A percentile compares a stretch with the other conserved stretches of the same genome.
Conservation (phyloP, 2,888 invertebrate genomes). For the Diarsia mendica region DNA sequence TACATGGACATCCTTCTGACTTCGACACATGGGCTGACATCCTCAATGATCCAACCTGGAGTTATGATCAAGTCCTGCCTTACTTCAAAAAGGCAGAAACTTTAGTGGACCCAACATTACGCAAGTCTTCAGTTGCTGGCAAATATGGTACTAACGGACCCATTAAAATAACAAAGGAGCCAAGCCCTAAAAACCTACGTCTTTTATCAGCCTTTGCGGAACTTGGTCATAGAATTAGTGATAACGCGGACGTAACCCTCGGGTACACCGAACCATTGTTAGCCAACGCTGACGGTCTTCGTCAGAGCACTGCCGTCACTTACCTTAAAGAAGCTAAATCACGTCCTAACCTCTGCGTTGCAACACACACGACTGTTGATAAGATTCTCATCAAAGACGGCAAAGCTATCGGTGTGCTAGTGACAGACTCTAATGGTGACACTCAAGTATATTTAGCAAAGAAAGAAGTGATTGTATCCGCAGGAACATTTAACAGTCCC, state of each 20-base stretch:
- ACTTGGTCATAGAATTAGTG: slow-evolving; percentile 48
- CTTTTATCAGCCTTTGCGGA: slow-evolving; percentile 43
- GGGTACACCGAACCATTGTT: slow-evolving; percentile 65
- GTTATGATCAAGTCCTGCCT: slow-evolving; percentile 29
- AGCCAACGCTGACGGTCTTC: slow-evolving; percentile 52
- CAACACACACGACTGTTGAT: slow-evolving; percentile 63
- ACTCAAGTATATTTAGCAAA: slow-evolving; percentile 60
- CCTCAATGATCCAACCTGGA: slow-evolving; percentile 41
- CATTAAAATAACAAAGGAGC: slow-evolving; percentile 53
- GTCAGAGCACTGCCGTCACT: slow-evolving; percentile 66
- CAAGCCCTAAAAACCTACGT: background rate
- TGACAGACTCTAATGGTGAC: slow-evolving; percentile 37
- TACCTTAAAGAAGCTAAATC: slow-evolving; percentile 61
- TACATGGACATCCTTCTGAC: slow-evolving; percentile 16
- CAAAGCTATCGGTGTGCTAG: slow-evolving; percentile 66
- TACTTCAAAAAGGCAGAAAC: slow-evolving; percentile 55
- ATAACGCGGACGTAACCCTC: slow-evolving; percentile 34
- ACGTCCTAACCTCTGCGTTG: slow-evolving; percentile 65
- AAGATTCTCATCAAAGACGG: slow-evolving; percentile 67
- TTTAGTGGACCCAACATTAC: slow-evolving; percentile 30
- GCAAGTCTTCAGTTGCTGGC: slow-evolving; percentile 22
- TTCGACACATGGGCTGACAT: slow-evolving; percentile 35
- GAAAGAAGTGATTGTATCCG: slow-evolving; percentile 70
- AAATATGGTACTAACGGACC: slow-evolving; percentile 60
- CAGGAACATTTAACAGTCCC: slow-evolving; percentile 71